phyloP scores from a whole-genome alignment of 2,797 vertebrate genomes.

The Garrulus glandarius region DNA sequence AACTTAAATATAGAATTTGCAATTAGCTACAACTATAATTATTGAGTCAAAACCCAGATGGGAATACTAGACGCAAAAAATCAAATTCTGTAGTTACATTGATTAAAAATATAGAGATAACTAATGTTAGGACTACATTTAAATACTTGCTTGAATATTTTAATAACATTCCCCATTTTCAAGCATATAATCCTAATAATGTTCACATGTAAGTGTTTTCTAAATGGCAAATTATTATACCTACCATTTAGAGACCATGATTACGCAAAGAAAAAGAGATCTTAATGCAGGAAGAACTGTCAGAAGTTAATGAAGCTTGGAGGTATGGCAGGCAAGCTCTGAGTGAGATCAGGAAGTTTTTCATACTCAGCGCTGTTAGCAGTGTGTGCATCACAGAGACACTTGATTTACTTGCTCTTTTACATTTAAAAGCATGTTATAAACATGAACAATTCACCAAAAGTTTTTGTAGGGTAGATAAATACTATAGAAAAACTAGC shows the following conservation, averaged over 20 bases:
- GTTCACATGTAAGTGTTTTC: neutral
- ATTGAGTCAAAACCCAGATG: neutral
- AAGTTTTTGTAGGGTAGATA: neutral
- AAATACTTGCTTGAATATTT: neutral
- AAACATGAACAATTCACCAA: neutral
- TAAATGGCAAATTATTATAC: conserved; percentile 25
- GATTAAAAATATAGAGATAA: conserved; percentile 7
- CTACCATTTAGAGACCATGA: neutral
- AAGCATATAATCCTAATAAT: neutral
- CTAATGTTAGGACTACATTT: neutral
- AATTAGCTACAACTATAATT: neutral
- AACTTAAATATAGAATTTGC: neutral
- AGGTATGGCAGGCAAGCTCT: neutral
- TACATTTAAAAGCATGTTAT: neutral
- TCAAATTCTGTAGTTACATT: neutral
- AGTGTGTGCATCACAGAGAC: neutral
- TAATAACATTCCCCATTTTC: conserved; percentile 16
- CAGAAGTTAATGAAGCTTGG: neutral
- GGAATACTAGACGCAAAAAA: neutral
- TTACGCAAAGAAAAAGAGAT: neutral
- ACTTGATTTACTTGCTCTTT: neutral
- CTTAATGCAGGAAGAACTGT: neutral
- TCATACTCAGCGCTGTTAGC: neutral
- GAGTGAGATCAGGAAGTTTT: neutral
- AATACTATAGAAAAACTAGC: neutral